Conservation (phyloP, 2,113 vertebrate genomes). For the Erythrolamprus reginae region DNA sequence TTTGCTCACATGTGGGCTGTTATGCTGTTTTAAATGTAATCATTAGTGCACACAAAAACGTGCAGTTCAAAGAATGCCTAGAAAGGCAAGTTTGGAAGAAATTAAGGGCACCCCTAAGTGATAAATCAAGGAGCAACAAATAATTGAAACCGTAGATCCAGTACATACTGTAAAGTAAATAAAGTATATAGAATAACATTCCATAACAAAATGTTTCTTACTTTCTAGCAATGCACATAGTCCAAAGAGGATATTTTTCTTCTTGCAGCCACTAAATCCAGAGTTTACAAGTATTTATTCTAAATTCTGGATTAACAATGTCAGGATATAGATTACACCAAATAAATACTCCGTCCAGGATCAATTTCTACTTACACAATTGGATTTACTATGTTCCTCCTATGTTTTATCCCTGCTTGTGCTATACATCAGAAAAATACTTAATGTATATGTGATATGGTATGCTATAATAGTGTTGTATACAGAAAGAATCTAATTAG, state of each 20-base stretch:
- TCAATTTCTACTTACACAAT: neutral
- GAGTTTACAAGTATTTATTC: neutral
- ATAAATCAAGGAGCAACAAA: neutral
- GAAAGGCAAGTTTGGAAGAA: slow-evolving; percentile 36
- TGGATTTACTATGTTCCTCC: neutral
- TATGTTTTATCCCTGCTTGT: neutral
- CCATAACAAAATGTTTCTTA: neutral
- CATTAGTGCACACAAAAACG: slow-evolving; percentile 39
- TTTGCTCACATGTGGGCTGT: slow-evolving; percentile 52
- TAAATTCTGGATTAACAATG: neutral
- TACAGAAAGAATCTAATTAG: neutral
- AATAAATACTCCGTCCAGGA: neutral
- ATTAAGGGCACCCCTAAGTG: neutral
- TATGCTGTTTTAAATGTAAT: slow-evolving; percentile 52
- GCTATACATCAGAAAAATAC: neutral
- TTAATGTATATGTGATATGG: neutral
- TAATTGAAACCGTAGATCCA: neutral
- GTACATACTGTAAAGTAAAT: neutral
- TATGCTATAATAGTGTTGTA: neutral
- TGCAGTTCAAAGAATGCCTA: slow-evolving; percentile 46
- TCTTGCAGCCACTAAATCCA: neutral
- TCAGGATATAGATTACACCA: neutral
- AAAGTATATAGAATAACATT: neutral
- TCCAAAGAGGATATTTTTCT: neutral
- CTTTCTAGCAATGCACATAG: neutral